Conservation (phyloP, 2,888 invertebrate genomes). For the Cerastis rubricosa region DNA sequence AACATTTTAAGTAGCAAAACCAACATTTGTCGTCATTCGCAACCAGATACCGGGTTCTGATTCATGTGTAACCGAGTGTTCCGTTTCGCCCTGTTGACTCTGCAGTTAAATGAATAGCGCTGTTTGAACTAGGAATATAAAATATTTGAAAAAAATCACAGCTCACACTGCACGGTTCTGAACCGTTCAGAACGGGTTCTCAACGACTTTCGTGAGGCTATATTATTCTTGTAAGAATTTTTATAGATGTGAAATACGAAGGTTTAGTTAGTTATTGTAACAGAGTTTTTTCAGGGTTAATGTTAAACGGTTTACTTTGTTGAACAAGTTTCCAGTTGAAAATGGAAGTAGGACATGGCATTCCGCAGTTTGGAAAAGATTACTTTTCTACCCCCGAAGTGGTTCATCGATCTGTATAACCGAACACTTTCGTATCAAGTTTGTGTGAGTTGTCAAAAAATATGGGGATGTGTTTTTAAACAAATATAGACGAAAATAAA, state of each 20-base stretch:
- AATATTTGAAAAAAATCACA: constrained; percentile 61
- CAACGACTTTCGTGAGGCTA: constrained; percentile 32
- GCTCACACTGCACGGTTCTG: constrained; percentile 32
- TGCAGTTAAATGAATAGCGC: constrained; percentile 64
- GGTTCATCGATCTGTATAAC: not conserved
- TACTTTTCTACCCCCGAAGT: not conserved
- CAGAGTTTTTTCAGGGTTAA: constrained; percentile 33
- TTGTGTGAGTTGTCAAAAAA: not conserved
- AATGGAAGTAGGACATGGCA: constrained; percentile 40
- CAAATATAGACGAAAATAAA: not conserved
- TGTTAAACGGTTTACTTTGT: constrained; percentile 36
- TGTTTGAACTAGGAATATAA: constrained; percentile 56
- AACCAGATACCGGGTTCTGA: constrained; percentile 62
- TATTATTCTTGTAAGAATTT: constrained; percentile 44
- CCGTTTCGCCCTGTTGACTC: constrained; percentile 68
- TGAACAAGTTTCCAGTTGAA: constrained; percentile 18
- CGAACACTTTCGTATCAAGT: not conserved
- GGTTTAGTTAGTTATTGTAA: constrained; percentile 43
- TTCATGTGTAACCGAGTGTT: constrained; percentile 59
- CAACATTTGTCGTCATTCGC: constrained; percentile 48
- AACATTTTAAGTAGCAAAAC: constrained; percentile 53
- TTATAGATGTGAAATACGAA: constrained; percentile 39
- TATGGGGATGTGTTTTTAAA: not conserved
- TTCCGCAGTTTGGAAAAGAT: constrained; percentile 24
- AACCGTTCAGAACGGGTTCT: constrained; percentile 9